Evolutionary conservation across 2,113 vertebrate genomes (phyloP).

Genomic region (Dasyurus viverrinus): DNA sequence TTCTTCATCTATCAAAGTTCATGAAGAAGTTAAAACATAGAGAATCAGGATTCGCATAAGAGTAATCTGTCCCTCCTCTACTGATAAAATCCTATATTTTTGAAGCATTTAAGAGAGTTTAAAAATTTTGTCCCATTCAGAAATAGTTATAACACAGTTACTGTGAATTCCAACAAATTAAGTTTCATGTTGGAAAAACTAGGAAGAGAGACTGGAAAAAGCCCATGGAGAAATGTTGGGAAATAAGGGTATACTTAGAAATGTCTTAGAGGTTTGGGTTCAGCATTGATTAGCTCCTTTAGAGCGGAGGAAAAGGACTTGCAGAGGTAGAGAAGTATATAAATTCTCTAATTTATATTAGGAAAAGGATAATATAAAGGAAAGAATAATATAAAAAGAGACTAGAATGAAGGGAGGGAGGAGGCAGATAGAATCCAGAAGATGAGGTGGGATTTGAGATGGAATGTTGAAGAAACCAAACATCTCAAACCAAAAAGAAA

Average conservation of each 20-base stretch:
- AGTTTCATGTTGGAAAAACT: background rate
- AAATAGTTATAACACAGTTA: background rate
- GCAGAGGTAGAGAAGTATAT: too few species aligned
- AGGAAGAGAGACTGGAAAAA: background rate
- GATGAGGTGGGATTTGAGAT: background rate
- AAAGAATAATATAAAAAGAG: background rate
- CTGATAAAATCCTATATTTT: background rate
- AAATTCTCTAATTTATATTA: too few species aligned
- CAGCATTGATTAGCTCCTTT: background rate
- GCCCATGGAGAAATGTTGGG: background rate
- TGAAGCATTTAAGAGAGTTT: background rate
- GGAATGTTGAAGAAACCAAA: constrained; percentile 13
- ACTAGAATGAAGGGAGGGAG: background rate
- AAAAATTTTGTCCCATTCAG: background rate
- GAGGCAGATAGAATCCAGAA: background rate
- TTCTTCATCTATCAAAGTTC: too few species aligned
- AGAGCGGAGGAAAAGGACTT: background rate
- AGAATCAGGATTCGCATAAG: too few species aligned
- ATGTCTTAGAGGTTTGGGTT: background rate
- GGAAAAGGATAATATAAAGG: too few species aligned
- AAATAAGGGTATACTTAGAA: too few species aligned
- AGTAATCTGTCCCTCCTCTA: background rate
- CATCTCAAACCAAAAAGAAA: constrained; percentile 22
- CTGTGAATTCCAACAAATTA: background rate
- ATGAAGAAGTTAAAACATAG: too few species aligned